phyloP scores from a whole-genome alignment of 2,797 vertebrate genomes.

The Sylvilagus floridanus region DNA sequence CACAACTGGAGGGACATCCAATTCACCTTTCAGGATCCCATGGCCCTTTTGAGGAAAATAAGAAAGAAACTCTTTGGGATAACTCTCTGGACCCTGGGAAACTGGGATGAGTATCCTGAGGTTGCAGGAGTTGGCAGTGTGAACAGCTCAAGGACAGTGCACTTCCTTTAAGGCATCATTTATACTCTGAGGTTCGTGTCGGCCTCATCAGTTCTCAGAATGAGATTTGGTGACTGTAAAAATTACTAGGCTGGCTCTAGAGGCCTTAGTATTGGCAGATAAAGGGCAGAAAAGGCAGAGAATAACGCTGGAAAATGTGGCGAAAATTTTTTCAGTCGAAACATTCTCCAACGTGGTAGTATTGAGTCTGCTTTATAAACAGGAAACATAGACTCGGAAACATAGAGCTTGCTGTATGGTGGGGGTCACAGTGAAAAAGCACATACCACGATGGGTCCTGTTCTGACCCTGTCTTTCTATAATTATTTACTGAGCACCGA shows the following conservation, averaged over 20 bases:
- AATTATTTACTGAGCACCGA: not conserved
- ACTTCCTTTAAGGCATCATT: not conserved
- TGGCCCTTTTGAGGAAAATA: not conserved
- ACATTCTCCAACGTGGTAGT: not conserved
- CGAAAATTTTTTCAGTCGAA: not conserved
- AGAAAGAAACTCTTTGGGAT: not conserved
- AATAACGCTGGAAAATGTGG: not conserved
- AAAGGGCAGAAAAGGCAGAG: not conserved
- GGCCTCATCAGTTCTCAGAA: not conserved
- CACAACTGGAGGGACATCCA: not conserved
- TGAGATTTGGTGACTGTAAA: not conserved
- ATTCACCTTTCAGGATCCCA: not conserved
- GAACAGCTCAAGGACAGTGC: not conserved
- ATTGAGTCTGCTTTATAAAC: not conserved
- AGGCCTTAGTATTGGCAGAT: not conserved
- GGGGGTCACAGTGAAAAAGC: not conserved
- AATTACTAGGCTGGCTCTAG: not conserved
- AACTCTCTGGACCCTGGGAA: not conserved
- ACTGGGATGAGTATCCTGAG: not conserved
- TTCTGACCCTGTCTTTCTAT: not conserved
- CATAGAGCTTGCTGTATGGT: not conserved
- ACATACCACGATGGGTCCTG: not conserved
- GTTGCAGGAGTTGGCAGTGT: not conserved
- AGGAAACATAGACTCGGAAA: not conserved
- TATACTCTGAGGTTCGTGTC: not conserved